Evolutionary conservation across 2,888 invertebrate species (phyloP).

Genomic region (Lasioglossum figueresi): DNA sequence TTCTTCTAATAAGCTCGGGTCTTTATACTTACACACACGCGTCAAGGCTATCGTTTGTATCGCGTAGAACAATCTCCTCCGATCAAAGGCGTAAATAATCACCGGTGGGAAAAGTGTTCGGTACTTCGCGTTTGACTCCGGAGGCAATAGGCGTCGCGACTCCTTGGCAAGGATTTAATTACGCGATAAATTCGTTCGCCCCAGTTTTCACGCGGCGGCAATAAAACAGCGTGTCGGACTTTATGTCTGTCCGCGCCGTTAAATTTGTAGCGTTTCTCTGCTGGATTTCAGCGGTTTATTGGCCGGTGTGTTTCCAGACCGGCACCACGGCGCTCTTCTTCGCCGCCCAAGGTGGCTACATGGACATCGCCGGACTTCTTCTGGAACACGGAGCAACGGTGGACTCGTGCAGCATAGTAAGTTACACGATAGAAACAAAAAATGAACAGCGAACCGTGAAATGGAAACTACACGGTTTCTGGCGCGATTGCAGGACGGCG

Average conservation of each 20-base stretch:
- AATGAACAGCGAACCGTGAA: slow-evolving; percentile 10
- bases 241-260: neutral
- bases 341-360: slow-evolving; percentile 96
- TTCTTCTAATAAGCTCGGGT: neutral
- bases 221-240: slow-evolving; percentile 2
- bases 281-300: slow-evolving; percentile 12
- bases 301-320: slow-evolving; percentile 86
- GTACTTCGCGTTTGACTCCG: neutral
- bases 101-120: neutral
- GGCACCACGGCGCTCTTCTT: slow-evolving; percentile 97
- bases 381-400: slow-evolving; percentile 92
- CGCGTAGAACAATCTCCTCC: neutral
- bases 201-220: neutral
- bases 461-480: slow-evolving; percentile 30
- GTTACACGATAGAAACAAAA: slow-evolving; percentile 69
- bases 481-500: slow-evolving; percentile 91
- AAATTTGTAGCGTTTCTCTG: neutral
- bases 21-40: neutral
- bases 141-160: neutral
- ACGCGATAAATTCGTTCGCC: neutral
- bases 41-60: neutral
- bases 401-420: slow-evolving; percentile 91
- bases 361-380: slow-evolving; percentile 92
- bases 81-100: neutral
- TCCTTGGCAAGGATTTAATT: neutral